A percentile compares a stretch with the other conserved stretches of the same genome.
Conservation (phyloP, 2,888 invertebrate species). For the Seira musarum region DNA sequence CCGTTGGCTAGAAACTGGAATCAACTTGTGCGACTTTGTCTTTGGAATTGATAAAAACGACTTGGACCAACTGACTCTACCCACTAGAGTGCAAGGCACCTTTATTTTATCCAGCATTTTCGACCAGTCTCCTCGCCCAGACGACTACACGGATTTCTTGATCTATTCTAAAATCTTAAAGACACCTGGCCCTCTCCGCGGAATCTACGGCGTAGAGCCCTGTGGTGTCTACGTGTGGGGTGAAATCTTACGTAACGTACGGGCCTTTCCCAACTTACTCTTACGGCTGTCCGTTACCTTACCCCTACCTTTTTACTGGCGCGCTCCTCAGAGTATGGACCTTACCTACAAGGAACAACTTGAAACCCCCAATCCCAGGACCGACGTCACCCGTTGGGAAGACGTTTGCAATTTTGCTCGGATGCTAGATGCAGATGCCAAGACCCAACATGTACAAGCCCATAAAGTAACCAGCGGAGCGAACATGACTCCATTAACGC, state of each 20-base stretch:
- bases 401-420: too few relatives aligned
- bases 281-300: background rate
- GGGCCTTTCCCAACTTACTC: conserved; percentile 5
- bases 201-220: background rate
- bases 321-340: background rate
- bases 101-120: too few relatives aligned
- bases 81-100: too few relatives aligned
- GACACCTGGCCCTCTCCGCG: too few relatives aligned
- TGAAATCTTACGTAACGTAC: background rate
- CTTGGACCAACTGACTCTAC: too few relatives aligned
- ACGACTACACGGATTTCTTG: too few relatives aligned
- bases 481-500: background rate
- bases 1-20: too few relatives aligned
- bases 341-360: background rate
- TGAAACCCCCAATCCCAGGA: background rate
- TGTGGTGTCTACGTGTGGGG: conserved; percentile 1
- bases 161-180: too few relatives aligned
- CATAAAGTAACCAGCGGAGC: background rate
- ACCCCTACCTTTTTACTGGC: background rate
- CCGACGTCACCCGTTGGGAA: too few relatives aligned
- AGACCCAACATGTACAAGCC: background rate
- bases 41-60: too few relatives aligned
- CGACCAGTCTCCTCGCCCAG: too few relatives aligned
- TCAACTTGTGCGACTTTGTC: too few relatives aligned
- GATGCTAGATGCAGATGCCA: background rate